These are phyloP conservation scores for Coenobita brevimanus DNA, from an alignment of 1,140 invertebrate species.

Conservation along the genomic window DNA sequence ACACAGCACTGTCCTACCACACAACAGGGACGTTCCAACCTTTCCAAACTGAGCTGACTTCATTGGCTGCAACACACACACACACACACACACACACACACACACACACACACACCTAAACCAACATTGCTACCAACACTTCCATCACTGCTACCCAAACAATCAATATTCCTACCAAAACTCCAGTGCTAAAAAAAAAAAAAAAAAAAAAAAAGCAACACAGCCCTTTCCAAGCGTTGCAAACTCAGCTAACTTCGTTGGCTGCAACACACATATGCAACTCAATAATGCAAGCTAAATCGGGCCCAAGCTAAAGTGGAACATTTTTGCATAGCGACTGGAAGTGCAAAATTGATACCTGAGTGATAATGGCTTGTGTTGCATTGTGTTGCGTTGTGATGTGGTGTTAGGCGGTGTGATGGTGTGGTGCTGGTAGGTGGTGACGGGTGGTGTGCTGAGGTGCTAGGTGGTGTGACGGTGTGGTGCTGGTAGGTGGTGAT, in stretches of 20 bases:
- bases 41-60: no score
- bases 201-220: background rate
- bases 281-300: slow-evolving; percentile 38
- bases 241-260: slow-evolving; percentile 29
- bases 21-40: no score
- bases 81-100: background rate
- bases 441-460: no score
- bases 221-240: slow-evolving; percentile 8
- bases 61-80: no score
- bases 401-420: background rate
- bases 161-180: background rate
- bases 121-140: background rate
- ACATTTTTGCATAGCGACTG: slow-evolving; percentile 36
- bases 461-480: background rate
- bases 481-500: background rate
- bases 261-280: slow-evolving; percentile 19
- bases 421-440: no score
- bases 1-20: no score
- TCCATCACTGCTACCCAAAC: background rate
- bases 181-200: background rate
- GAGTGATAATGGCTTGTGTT: background rate
- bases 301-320: slow-evolving; percentile 28
- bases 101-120: background rate
- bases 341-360: slow-evolving; percentile 21
- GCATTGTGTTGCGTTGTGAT: background rate